A percentile compares a stretch with the other conserved stretches of the same genome.
These are phyloP conservation scores for Pristiophorus japonicus DNA, from an alignment of 2,113 vertebrate species.

Conservation along the genomic window DNA sequence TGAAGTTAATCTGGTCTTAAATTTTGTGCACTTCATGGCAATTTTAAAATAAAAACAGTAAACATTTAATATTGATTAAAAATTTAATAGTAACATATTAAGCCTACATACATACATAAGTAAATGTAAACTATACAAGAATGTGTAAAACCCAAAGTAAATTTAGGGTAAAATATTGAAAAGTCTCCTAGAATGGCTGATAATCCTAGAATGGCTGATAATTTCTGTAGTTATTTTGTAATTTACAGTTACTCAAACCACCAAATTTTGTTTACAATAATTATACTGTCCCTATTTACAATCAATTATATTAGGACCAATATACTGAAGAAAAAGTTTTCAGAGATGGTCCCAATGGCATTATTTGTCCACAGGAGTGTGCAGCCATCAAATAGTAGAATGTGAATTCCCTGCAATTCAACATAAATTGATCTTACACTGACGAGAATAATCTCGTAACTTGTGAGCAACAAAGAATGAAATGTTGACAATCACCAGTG, in stretches of 20 bases:
- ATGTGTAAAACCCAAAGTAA: neutral
- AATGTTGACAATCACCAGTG: neutral
- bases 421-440: neutral
- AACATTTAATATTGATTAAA: neutral
- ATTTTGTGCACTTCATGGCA: neutral
- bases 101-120: neutral
- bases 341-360: neutral
- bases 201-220: neutral
- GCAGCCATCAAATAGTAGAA: neutral
- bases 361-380: neutral
- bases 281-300: neutral
- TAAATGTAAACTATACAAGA: neutral
- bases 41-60: neutral
- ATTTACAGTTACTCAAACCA: neutral
- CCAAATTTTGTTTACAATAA: neutral
- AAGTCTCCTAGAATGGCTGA: neutral
- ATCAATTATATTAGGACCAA: conserved; percentile 8
- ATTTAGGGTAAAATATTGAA: neutral
- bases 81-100: neutral
- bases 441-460: neutral
- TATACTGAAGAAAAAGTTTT: neutral
- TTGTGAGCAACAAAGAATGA: neutral
- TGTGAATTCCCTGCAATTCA: neutral
- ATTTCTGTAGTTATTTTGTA: neutral
- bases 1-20: neutral